Percentiles rank a stretch among this genome's conserved stretches.
Conservation (phyloP, 1,140 invertebrate species). For the Anastrepha ludens region DNA sequence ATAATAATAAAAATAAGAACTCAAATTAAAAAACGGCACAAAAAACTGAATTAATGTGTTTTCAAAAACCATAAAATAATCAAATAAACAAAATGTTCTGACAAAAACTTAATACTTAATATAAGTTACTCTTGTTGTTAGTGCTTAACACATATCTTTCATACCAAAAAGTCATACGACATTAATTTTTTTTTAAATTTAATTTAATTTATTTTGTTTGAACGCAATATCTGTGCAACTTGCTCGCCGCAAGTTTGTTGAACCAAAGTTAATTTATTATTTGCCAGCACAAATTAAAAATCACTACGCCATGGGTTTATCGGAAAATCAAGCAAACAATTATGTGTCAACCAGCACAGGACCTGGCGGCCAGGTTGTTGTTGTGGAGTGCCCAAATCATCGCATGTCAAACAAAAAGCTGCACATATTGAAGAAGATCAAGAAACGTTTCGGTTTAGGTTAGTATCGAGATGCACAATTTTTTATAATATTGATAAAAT, state of each 20-base stretch:
- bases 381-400: slow-evolving; percentile 60
- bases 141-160: neutral
- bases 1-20: neutral
- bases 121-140: neutral
- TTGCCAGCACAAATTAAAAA: neutral
- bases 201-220: slow-evolving; percentile 27
- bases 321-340: slow-evolving; percentile 67
- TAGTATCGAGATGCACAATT: slow-evolving; percentile 63
- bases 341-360: slow-evolving; percentile 67
- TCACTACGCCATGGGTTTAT: slow-evolving; percentile 65
- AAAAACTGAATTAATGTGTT: too few species aligned
- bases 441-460: slow-evolving; percentile 76
- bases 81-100: slow-evolving; percentile 20
- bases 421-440: slow-evolving; percentile 77
- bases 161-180: slow-evolving; percentile 38
- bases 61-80: neutral
- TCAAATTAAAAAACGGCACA: neutral
- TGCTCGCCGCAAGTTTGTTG: neutral
- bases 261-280: slow-evolving; percentile 39
- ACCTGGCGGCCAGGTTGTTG: slow-evolving; percentile 60
- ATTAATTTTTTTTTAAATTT: slow-evolving; percentile 35
- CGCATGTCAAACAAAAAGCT: slow-evolving; percentile 74
- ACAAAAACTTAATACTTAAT: neutral
- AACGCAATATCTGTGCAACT: neutral
- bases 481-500: too few species aligned